These are phyloP conservation scores for Andrena praecox DNA, from an alignment of 2,888 invertebrate genomes.

Conservation along the genomic window DNA sequence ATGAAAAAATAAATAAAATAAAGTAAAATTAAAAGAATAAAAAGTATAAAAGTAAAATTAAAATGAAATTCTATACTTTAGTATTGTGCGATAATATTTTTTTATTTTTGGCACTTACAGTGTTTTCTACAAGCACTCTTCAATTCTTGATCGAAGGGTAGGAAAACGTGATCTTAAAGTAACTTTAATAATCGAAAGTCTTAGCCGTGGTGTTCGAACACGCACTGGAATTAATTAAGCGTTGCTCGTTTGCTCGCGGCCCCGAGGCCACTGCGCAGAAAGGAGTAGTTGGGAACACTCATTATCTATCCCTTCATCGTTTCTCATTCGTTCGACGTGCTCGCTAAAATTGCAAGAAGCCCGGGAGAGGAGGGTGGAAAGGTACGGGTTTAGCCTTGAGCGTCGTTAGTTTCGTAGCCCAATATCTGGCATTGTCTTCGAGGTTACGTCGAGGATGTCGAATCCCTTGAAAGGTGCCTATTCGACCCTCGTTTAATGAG, in stretches of 20 bases:
- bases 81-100: no score
- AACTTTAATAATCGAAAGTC: neutral
- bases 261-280: neutral
- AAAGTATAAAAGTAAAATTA: no score
- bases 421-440: conserved; percentile 48
- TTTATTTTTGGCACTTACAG: no score
- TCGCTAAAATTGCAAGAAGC: conserved; percentile 35
- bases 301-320: conserved; percentile 38
- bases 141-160: no score
- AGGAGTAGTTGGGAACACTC: conserved; percentile 21
- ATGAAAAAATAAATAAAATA: no score
- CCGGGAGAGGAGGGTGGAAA: neutral
- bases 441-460: conserved; percentile 23
- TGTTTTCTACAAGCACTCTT: no score
- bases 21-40: no score
- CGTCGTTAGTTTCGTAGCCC: conserved; percentile 29
- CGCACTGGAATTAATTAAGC: conserved; percentile 12
- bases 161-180: neutral
- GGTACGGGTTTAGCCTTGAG: neutral
- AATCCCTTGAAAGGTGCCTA: conserved; percentile 19
- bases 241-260: neutral
- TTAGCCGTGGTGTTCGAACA: neutral
- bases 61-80: no score
- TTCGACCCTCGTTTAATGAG: conserved; percentile 34
- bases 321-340: conserved; percentile 28